Evolutionary conservation across 2,113 vertebrate species (phyloP), one percentile per base, ranked within the genome.

Genomic region (Eptesicus fuscus): DNA sequence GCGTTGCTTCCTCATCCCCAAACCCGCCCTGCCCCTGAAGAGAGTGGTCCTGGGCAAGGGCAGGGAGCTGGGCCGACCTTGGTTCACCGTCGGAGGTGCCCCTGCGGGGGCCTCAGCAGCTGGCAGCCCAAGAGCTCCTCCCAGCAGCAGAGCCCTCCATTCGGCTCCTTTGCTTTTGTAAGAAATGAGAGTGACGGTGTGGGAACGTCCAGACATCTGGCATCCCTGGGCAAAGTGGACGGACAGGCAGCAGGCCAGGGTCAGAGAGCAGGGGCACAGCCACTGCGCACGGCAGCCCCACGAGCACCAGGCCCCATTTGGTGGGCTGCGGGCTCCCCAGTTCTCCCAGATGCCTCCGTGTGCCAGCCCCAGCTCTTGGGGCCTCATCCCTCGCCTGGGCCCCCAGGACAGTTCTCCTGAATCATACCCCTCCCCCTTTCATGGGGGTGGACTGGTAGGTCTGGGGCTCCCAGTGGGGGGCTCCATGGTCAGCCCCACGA

Each of bases 281-380:
- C 2, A 16, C 69, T 77, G 37, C 20, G 65, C 73, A 35, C 0
- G 3, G 51, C 42, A 37, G 23, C 40, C 44, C 14, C 22, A 23
- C 16, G 47, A 9, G 25, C 35, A 23, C 70, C n/a, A 65, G 56
- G 9, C 42, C 35, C n/a, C 67, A 4, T 47, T 25, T 53, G 25
- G 63, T 37, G 32, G 9, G 23, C 40, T 78, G 30, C 0, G 1
- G 51, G 35, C 9, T 61, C 13, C 28, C 56, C 17, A 25, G 14
- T 10, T 70, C 56, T 77, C 40, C 51, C 23, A 78, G 0, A 7
- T 37, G 0, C 17, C 32, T 4, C 51, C 2, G 4, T 16, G 10
- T 32, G 51, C 37, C 71, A 32, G 28, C 53, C 83, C 49, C 14
- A 37, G n/a, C 42, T 77, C 59, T 7, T 2, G 16, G 20, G 40